Conservation (phyloP, 2,888 invertebrate species). For the Piscicola geometra region DNA sequence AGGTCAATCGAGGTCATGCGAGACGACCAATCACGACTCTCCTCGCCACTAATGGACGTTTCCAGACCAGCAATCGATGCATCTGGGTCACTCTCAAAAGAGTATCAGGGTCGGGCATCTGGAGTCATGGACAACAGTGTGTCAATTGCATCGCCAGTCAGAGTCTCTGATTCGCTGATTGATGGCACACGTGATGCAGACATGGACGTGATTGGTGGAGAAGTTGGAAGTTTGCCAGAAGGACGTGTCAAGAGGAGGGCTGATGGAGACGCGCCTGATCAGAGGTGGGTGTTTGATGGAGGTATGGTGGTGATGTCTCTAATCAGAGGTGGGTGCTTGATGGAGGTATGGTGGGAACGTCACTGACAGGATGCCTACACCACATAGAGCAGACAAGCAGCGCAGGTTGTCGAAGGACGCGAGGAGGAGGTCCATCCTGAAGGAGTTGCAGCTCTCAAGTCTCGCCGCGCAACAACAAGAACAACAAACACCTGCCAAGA, state of each 20-base stretch:
- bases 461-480: background rate
- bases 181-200: too few species aligned
- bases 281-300: background rate
- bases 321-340: background rate
- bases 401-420: background rate
- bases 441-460: background rate
- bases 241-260: background rate
- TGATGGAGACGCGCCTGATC: background rate
- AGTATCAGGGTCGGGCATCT: background rate
- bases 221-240: background rate
- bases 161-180: too few species aligned
- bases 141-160: too few species aligned
- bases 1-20: constrained; percentile 8
- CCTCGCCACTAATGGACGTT: background rate
- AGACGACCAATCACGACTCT: background rate
- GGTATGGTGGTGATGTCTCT: background rate
- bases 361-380: too few species aligned
- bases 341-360: too few species aligned
- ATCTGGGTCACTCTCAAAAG: background rate
- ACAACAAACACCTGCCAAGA: background rate
- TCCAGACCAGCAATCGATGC: background rate
- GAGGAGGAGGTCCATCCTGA: background rate
- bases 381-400: background rate
- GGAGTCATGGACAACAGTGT: background rate
- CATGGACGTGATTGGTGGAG: background rate